Conservation (phyloP, 53 echinoderm and acorn worm genomes). For the Hippasteria phrygiana region DNA sequence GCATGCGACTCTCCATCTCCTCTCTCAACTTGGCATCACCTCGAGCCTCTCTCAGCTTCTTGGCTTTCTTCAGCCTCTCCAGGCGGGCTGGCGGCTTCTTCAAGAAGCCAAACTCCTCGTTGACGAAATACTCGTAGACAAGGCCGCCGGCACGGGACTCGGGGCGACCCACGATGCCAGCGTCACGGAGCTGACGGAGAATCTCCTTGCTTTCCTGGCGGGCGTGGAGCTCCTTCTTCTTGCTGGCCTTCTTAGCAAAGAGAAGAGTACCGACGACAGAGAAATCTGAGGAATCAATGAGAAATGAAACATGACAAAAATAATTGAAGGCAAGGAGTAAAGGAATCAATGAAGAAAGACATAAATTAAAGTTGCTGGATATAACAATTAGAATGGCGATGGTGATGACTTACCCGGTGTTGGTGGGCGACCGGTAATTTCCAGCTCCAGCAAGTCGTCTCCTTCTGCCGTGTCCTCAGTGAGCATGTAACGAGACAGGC, state of each 20-base stretch:
- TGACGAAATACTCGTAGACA: constrained; percentile 59
- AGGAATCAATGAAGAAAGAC: background rate
- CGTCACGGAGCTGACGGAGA: constrained; percentile 30
- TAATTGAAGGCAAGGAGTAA: background rate
- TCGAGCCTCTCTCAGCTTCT: constrained; percentile 11
- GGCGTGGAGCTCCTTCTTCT: constrained; percentile 4
- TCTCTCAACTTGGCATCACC: constrained; percentile 44
- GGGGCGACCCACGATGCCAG: constrained; percentile 54
- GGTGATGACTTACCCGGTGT: constrained; percentile 10
- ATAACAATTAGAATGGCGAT: background rate
- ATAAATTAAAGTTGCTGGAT: no score
- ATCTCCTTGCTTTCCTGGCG: constrained; percentile 43
- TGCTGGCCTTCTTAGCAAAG: constrained; percentile 27
- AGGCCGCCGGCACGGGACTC: constrained; percentile 43
- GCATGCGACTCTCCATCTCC: constrained; percentile 43
- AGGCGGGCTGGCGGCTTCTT: constrained; percentile 45
- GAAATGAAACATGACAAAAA: no score
- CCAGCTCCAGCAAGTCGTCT: constrained; percentile 23
- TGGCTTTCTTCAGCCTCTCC: constrained; percentile 45
- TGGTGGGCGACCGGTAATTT: constrained; percentile 4
- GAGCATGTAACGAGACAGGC: constrained; percentile 8
- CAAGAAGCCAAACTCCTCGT: constrained; percentile 35
- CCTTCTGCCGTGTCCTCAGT: constrained; percentile 14
- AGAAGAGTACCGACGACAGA: constrained; percentile 13
- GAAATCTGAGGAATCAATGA: background rate